Evolutionary conservation across 2,113 vertebrate species (phyloP).

Genomic region (Macrotis lagotis): DNA sequence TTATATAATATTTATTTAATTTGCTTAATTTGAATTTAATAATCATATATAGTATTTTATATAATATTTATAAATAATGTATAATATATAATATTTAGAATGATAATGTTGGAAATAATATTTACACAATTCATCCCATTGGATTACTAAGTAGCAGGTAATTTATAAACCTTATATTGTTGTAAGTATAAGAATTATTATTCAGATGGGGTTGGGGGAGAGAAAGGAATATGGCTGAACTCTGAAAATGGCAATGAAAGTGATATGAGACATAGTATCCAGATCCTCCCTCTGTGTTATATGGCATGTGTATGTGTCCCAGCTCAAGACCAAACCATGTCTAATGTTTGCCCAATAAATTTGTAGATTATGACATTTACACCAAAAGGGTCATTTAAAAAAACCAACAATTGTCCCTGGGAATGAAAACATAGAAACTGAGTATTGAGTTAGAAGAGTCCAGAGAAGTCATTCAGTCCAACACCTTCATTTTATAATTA

Average conservation of each 20-base stretch:
- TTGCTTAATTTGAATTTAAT: too few relatives aligned
- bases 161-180: background rate
- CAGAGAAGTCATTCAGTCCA: background rate
- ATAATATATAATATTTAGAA: too few relatives aligned
- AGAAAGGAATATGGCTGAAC: background rate
- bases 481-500: background rate
- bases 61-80: too few relatives aligned
- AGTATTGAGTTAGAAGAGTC: background rate
- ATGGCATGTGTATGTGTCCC: rapidly evolving
- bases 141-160: background rate
- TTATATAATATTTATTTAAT: too few relatives aligned
- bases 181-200: background rate
- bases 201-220: background rate
- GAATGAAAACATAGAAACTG: background rate
- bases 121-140: background rate
- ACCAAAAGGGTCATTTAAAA: background rate
- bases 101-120: background rate
- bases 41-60: too few relatives aligned
- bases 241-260: background rate
- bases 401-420: background rate
- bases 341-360: background rate
- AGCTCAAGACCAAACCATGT: background rate
- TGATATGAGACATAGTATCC: rapidly evolving
- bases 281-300: background rate
- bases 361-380: background rate